A percentile compares a stretch with the other conserved stretches of the same genome.
These are phyloP conservation scores for Sarcophaga rosellei DNA, from an alignment of 2,888 invertebrate species.

Conservation along the genomic window DNA sequence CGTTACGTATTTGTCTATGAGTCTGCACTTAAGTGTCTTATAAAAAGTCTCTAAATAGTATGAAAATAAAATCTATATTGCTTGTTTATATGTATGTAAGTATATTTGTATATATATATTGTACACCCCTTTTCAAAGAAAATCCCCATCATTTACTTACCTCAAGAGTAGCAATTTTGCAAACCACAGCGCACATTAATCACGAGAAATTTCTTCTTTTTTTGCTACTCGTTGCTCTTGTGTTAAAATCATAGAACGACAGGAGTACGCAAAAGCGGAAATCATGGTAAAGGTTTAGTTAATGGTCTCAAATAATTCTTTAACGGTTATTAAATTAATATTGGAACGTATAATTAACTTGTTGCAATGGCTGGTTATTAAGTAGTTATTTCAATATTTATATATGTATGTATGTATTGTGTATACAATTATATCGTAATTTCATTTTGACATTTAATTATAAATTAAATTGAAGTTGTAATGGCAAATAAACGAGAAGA, in stretches of 20 bases:
- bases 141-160: slow-evolving; percentile 54
- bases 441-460: no score
- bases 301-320: slow-evolving; percentile 43
- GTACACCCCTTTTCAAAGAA: slow-evolving; percentile 40
- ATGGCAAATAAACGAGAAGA: no score
- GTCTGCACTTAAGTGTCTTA: background rate
- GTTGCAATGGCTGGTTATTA: slow-evolving; percentile 39
- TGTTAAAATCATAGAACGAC: background rate
- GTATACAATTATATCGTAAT: no score
- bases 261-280: slow-evolving; percentile 24
- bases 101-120: background rate
- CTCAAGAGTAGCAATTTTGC: slow-evolving; percentile 59
- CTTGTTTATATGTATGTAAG: slow-evolving; percentile 7
- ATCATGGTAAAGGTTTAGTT: slow-evolving; percentile 49
- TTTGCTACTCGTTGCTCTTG: background rate
- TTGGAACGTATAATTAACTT: slow-evolving; percentile 39
- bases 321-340: slow-evolving; percentile 55
- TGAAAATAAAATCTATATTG: slow-evolving; percentile 1
- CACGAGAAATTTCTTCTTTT: slow-evolving; percentile 52
- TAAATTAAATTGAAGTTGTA: no score
- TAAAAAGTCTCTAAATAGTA: background rate
- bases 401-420: no score
- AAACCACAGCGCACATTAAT: slow-evolving; percentile 65
- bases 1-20: background rate
- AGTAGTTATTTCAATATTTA: slow-evolving; percentile 18